Percentiles rank a stretch among this genome's conserved stretches.
phyloP scores from a whole-genome alignment of 2,797 vertebrate species.

The Siniperca scherzeri region DNA sequence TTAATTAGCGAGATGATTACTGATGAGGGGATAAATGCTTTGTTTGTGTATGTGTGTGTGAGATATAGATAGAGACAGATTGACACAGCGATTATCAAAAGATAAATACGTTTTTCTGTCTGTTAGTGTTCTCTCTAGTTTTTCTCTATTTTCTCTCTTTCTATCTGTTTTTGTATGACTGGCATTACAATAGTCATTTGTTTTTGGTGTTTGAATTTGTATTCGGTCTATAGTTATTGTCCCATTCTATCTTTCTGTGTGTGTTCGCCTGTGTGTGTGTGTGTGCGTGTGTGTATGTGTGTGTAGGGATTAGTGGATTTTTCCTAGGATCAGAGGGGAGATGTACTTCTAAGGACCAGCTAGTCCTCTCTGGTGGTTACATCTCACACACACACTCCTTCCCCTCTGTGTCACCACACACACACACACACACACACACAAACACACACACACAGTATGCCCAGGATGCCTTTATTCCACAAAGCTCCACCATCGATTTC shows the following conservation, averaged over 20 bases:
- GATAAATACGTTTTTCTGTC: constrained; percentile 31
- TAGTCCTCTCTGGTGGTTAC: constrained; percentile 56
- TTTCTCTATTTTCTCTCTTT: constrained; percentile 18
- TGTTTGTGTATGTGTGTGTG: constrained; percentile 13
- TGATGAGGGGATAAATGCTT: constrained; percentile 57
- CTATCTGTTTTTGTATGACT: constrained; percentile 10
- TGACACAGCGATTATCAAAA: constrained; percentile 32
- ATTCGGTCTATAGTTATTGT: constrained; percentile 27
- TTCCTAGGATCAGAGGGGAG: constrained; percentile 69
- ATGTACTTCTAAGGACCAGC: constrained; percentile 69
- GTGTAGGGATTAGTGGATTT: constrained; percentile 66
- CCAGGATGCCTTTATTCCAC: constrained; percentile 59
- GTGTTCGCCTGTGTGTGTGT: neutral
- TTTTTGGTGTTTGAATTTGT: constrained; percentile 24
- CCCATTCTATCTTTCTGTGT: constrained; percentile 12
- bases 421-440: constrained; percentile 31
- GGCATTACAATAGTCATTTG: constrained; percentile 16
- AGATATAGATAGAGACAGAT: constrained; percentile 16
- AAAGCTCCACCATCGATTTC: constrained; percentile 66
- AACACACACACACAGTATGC: constrained; percentile 22
- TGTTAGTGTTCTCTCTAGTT: constrained; percentile 5
- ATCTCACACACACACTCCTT: constrained; percentile 22
- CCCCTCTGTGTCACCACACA: constrained; percentile 7
- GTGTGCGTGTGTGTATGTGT: neutral
- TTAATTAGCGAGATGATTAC: constrained; percentile 72